Conservation (phyloP, 2,888 invertebrate species). For the Epinotia bilunana region DNA sequence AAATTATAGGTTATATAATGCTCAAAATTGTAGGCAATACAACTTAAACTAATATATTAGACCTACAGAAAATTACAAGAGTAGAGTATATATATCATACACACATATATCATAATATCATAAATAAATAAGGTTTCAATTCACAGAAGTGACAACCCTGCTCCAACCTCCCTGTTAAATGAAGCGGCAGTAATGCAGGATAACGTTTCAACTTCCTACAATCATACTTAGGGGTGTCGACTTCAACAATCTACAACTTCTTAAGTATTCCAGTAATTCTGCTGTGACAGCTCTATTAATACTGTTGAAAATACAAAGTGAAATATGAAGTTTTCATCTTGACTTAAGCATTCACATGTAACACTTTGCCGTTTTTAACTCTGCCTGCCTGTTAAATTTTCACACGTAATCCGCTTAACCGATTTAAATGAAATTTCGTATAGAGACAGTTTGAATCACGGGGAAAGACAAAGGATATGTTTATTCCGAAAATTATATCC, state of each 20-base stretch:
- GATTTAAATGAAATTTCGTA: too few relatives aligned
- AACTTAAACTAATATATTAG: too few relatives aligned
- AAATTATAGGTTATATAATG: too few relatives aligned
- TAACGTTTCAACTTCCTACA: conserved; percentile 43
- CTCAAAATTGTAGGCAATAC: too few relatives aligned
- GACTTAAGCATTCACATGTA: too few relatives aligned
- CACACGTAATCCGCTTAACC: too few relatives aligned
- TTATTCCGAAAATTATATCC: too few relatives aligned
- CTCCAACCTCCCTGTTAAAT: conserved; percentile 17
- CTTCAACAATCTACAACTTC: conserved; percentile 15
- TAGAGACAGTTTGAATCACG: too few relatives aligned
- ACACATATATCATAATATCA: too few relatives aligned
- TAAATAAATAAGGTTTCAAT: neutral
- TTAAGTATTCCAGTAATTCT: conserved; percentile 35
- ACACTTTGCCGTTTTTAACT: too few relatives aligned
- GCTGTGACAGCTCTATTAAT: conserved; percentile 14
- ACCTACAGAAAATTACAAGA: neutral
- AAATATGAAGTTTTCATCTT: neutral
- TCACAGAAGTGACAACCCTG: conserved; percentile 20
- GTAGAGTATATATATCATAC: neutral
- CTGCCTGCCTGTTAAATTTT: too few relatives aligned
- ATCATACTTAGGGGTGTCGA: conserved; percentile 39
- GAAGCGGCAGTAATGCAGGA: conserved; percentile 35
- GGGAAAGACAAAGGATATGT: too few relatives aligned
- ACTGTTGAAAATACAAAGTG: neutral